phyloP scores from a whole-genome alignment of 2,888 invertebrate species.

The Nymphalis urticae region DNA sequence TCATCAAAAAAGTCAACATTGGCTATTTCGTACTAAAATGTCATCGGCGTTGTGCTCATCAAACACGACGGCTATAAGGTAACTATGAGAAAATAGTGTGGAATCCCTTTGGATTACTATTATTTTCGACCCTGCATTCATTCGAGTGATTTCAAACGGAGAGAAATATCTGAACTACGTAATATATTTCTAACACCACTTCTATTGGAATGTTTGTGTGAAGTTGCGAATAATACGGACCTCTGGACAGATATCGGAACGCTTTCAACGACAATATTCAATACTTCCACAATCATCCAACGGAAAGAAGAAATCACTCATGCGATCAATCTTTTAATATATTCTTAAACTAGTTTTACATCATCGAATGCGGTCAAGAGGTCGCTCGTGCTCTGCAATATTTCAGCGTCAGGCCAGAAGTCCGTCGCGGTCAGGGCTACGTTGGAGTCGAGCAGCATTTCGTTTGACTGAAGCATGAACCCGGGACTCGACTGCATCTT shows the following conservation, averaged over 20 bases:
- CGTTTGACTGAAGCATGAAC: slow-evolving; percentile 54
- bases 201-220: slow-evolving; percentile 53
- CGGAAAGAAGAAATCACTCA: slow-evolving; percentile 40
- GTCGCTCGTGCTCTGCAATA: slow-evolving; percentile 65
- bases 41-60: slow-evolving; percentile 27
- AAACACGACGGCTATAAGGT: slow-evolving; percentile 36
- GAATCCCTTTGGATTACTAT: slow-evolving; percentile 58
- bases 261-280: slow-evolving; percentile 36
- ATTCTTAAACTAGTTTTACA: slow-evolving; percentile 62
- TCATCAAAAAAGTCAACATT: slow-evolving; percentile 31
- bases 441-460: slow-evolving; percentile 60
- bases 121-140: slow-evolving; percentile 60
- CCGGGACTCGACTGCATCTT: slow-evolving; percentile 72
- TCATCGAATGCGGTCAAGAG: slow-evolving; percentile 70
- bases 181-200: slow-evolving; percentile 40
- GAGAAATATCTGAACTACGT: slow-evolving; percentile 41
- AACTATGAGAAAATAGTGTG: slow-evolving; percentile 49
- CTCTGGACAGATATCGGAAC: slow-evolving; percentile 36
- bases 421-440: slow-evolving; percentile 57
- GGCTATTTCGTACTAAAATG: slow-evolving; percentile 15
- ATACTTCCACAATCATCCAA: slow-evolving; percentile 35
- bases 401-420: slow-evolving; percentile 68
- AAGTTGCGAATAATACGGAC: slow-evolving; percentile 44
- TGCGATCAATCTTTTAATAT: slow-evolving; percentile 24
- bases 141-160: slow-evolving; percentile 64